Percentiles rank a stretch among this genome's conserved stretches.
Conservation (phyloP, 2,113 vertebrate species). For the Ceratotherium simum region DNA sequence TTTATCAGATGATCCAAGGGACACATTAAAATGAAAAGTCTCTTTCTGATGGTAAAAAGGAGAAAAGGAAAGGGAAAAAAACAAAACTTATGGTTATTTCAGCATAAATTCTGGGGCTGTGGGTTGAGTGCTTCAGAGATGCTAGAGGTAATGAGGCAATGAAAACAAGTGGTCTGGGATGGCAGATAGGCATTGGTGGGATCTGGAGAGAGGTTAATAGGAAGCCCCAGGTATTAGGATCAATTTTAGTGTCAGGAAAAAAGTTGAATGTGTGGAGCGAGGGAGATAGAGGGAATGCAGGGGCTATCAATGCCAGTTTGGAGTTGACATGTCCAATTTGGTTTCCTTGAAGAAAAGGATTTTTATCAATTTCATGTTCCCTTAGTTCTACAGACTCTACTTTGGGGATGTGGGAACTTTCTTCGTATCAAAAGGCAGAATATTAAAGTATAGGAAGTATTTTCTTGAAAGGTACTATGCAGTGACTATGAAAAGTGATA, state of each 20-base stretch:
- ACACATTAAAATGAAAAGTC: not conserved
- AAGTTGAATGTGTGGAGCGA: not conserved
- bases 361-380: constrained; percentile 36
- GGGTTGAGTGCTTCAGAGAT: not conserved
- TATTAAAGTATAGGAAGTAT: not conserved
- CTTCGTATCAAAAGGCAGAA: not conserved
- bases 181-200: not conserved
- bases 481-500: not conserved
- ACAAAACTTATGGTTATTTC: not conserved
- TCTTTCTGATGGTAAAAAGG: not conserved
- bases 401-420: not conserved
- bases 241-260: not conserved
- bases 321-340: not conserved
- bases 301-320: not conserved
- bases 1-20: not conserved
- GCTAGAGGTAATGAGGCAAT: not conserved
- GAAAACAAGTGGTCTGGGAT: not conserved
- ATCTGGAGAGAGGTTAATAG: not conserved
- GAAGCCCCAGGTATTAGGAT: not conserved
- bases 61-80: not conserved
- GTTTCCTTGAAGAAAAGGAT: constrained; percentile 22
- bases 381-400: not conserved
- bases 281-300: not conserved
- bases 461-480: not conserved
- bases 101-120: not conserved